These are phyloP conservation scores for Corythornis cristatus DNA, from an alignment of 2,113 vertebrate genomes.

Conservation along the genomic window DNA sequence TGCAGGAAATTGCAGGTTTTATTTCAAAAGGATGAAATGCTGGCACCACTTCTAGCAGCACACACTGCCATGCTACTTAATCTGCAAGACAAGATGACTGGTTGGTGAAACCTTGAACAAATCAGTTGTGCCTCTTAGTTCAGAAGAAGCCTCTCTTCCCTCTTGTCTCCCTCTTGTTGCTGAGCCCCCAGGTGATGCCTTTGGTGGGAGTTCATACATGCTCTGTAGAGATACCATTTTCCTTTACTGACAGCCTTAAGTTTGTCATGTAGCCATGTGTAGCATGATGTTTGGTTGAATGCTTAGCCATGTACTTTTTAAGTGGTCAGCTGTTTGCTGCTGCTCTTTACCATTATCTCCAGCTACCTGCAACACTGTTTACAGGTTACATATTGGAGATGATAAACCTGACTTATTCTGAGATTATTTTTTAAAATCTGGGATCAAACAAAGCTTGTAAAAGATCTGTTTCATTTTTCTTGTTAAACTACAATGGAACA, in stretches of 20 bases:
- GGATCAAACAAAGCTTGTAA: background rate
- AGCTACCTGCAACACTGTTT: background rate
- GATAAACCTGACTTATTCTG: background rate
- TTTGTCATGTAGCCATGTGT: background rate
- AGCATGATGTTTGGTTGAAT: background rate
- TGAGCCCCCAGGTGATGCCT: background rate
- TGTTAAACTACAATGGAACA: background rate
- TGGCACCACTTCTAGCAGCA: background rate
- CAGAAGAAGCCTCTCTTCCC: background rate
- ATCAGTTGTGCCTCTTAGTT: background rate
- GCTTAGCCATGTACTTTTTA: background rate
- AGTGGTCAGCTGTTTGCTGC: background rate
- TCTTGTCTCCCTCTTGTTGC: accelerated
- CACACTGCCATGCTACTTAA: accelerated
- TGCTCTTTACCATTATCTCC: background rate
- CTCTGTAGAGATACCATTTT: background rate
- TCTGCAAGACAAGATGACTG: background rate
- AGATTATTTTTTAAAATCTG: background rate
- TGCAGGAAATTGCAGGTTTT: background rate
- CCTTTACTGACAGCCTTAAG: background rate
- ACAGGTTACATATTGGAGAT: accelerated
- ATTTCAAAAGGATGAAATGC: background rate
- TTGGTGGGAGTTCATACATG: background rate
- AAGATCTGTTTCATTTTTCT: background rate
- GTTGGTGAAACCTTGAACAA: background rate